Evolutionary conservation across 2,888 invertebrate genomes (phyloP).

Genomic region (Allophyes oxyacanthae): DNA sequence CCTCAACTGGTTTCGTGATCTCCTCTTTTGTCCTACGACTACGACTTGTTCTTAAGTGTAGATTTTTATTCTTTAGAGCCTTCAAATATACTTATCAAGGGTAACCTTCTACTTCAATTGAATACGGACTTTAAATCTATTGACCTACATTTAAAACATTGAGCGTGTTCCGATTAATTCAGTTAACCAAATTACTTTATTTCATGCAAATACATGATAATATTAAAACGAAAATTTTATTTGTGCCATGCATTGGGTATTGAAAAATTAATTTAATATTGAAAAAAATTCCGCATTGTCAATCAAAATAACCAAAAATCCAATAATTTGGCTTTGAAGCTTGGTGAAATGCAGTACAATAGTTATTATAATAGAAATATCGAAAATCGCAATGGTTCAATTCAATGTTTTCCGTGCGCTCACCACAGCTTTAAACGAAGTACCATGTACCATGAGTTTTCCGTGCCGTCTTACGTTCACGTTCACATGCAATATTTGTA

Average conservation of each 20-base stretch:
- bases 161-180: conserved; percentile 24
- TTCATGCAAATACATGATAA: conserved; percentile 24
- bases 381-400: conserved; percentile 13
- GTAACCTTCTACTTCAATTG: conserved; percentile 29
- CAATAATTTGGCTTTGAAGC: conserved; percentile 5
- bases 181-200: conserved; percentile 14
- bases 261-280: conserved; percentile 25
- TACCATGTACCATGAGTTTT: too few relatives aligned
- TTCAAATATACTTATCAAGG: conserved; percentile 23
- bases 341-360: conserved; percentile 7
- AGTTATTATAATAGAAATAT: conserved; percentile 11
- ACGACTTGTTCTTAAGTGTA: conserved; percentile 15
- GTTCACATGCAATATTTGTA: too few relatives aligned
- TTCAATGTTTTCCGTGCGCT: conserved; percentile 23
- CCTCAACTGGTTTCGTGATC: conserved; percentile 6
- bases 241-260: conserved; percentile 15
- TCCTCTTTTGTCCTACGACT: conserved; percentile 21
- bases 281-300: conserved; percentile 9
- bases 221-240: conserved; percentile 4
- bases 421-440: conserved; percentile 1
- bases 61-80: conserved; percentile 6
- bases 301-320: conserved; percentile 10
- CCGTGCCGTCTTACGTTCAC: too few relatives aligned
- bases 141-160: conserved; percentile 43
- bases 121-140: conserved; percentile 32